phyloP scores from a whole-genome alignment of 1,140 invertebrate genomes.

The Drosophila sturtevanti region DNA sequence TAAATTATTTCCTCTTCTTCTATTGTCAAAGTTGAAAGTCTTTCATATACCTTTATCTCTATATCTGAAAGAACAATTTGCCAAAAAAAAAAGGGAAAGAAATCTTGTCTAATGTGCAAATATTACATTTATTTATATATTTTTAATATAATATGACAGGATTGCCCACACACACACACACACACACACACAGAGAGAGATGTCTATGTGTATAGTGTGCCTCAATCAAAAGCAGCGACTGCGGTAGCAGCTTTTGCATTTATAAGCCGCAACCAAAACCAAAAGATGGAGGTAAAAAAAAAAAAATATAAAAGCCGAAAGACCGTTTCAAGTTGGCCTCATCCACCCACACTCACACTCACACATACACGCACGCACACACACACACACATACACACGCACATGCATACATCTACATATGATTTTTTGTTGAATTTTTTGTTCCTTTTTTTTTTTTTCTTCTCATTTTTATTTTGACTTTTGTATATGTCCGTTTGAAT shows the following conservation, averaged over 20 bases:
- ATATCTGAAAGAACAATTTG: neutral
- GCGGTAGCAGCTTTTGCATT: conserved; percentile 32
- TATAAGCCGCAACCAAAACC: conserved; percentile 53
- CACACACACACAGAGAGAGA: neutral
- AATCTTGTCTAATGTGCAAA: neutral
- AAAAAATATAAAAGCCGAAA: conserved; percentile 40
- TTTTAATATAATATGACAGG: conserved; percentile 1
- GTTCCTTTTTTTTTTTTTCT: conserved; percentile 31
- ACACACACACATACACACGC: conserved; percentile 26
- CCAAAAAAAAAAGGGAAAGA: too few relatives aligned
- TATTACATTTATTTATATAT: conserved; percentile 6
- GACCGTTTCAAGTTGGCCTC: conserved; percentile 50
- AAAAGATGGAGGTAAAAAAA: conserved; percentile 24
- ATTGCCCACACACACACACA: neutral
- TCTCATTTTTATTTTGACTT: conserved; percentile 43
- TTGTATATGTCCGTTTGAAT: conserved; percentile 78
- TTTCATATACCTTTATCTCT: too few relatives aligned
- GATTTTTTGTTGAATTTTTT: conserved; percentile 22
- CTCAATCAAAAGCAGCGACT: conserved; percentile 37
- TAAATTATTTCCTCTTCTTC: too few relatives aligned
- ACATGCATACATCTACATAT: conserved; percentile 13
- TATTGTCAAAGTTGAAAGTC: too few relatives aligned
- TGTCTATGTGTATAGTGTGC: neutral
- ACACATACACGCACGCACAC: too few relatives aligned
- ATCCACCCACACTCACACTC: conserved; percentile 22